Base-by-base conservation (phyloP, 1,140 invertebrate genomes). In the Arion vulgaris region DNA sequence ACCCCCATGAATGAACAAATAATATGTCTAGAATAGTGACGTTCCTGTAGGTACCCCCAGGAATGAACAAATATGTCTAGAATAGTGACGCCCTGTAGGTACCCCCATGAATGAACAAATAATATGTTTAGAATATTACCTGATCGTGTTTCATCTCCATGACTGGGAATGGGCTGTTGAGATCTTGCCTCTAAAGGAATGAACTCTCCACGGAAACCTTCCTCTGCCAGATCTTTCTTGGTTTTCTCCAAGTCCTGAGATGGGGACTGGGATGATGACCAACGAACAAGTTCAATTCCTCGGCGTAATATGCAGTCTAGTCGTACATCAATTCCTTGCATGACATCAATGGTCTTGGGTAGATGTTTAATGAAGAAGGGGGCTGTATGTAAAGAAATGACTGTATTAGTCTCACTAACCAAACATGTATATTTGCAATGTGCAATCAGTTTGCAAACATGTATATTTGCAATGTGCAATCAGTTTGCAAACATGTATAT, bases 301-400 rank as follows among this genome's bases (percentile, higher is more conserved):
- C 88, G 85, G 73, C 90, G 88, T 13, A 90, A 84, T 49, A 88
- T 87, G 82, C 89, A 91, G 86, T 91, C 89, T 71, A 89, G 86
- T 26, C 89, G 84, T 17, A 90, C 84, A 77, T 90, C 87, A 53
- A 86, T 87, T 36, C 90, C 90, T 83, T 89, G 86, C 87, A 90
- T 90, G 36, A 90, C 88, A 39, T 91, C 90, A 38, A 91, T 87
- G 57, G 89, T 88, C 11, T 82, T 84, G 49, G 90, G 90, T 49
- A 91, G 83, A 79, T 90, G 89, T 74, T 90, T 91, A 83, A 90
- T 88, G 85, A 91, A 91, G 88, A 90, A 90, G 57, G 90, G 90
- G 77, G 90, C 90, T 91, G 87, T 23, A 87, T 57, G 51, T 11
- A 77, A 77, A 62, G 38, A 39, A 36, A 49, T 45, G 17, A 9